Base-by-base conservation (phyloP, 2,888 invertebrate species). In the Habrosyne pyritoides region DNA sequence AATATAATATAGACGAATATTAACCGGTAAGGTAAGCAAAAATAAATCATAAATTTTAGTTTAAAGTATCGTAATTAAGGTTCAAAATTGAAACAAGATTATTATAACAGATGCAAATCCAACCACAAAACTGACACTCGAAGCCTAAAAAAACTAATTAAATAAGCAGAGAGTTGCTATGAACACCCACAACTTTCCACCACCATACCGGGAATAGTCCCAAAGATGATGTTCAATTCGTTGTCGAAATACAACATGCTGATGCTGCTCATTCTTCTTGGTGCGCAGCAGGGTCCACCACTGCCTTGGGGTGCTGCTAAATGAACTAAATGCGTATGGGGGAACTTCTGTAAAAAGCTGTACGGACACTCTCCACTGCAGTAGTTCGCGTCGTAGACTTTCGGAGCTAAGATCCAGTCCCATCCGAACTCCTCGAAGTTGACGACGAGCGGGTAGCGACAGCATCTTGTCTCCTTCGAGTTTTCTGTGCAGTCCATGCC, bases 391-490 rank as follows among this genome's bases (percentile, higher is more conserved):
- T 97, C 97, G 92, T 99, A 99, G 60, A 95, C 94, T 76, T 97
- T 98, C 0, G 99, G 99, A 0, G 98, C 98, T 58, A 99, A 98
- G 75, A 99, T 97, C 96, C 98, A 99, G 81, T 99, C 98, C 98
- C 99, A 99, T 24, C 98, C 98, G 81, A 99, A 98, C 78, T 96
- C 95, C 70, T 97, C 97, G 84, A 99, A 99, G 92, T 99, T 98
- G 14, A 99, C 98, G 12, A 95, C 95, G 47, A 99, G 93, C 0
- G 98, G 98, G 87, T 98, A 98, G 4, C 99, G 95, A 81, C 99
- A 99, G 89, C 99, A 99, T 49, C 97, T 94, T 26, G 95, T 94
- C 77, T 98, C 97, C 68, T 95, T 94, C 10, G 95, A 95, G 68
- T 94, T 94, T 71, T 97, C 97, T 56, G 96, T 95, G 89, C 98